Conservation (phyloP, 2,113 vertebrate genomes). For the Callipepla californica region DNA sequence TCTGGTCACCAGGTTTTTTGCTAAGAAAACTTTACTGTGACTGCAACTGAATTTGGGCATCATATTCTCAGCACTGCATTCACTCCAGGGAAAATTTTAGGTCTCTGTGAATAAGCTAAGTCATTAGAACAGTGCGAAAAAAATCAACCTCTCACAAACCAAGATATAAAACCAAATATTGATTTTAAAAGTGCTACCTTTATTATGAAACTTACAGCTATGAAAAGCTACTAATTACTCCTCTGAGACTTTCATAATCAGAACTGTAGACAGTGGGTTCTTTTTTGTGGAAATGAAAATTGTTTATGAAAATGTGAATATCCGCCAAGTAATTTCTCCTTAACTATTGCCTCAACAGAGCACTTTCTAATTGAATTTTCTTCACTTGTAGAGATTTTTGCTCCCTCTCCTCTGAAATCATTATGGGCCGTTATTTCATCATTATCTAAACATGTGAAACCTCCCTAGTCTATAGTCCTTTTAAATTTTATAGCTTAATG, state of each 20-base stretch:
- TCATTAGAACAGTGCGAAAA: slow-evolving; percentile 60
- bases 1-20: not conserved
- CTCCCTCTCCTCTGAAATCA: not conserved
- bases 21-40: slow-evolving; percentile 31
- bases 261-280: not conserved
- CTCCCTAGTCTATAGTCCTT: not conserved
- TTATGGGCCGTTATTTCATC: not conserved
- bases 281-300: slow-evolving; percentile 32
- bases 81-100: slow-evolving; percentile 60
- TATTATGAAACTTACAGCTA: slow-evolving; percentile 20
- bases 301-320: slow-evolving; percentile 50
- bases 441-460: not conserved
- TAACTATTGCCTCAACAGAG: slow-evolving; percentile 28
- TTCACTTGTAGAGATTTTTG: not conserved
- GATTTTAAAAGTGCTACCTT: slow-evolving; percentile 51
- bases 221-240: slow-evolving; percentile 47
- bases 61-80: not conserved
- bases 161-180: not conserved
- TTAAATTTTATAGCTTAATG: not conserved
- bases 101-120: slow-evolving; percentile 37
- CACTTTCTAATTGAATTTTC: slow-evolving; percentile 44
- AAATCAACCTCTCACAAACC: not conserved
- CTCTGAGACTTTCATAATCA: slow-evolving; percentile 9
- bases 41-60: slow-evolving; percentile 6
- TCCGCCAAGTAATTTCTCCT: slow-evolving; percentile 21